Evolutionary conservation across 2,113 vertebrate genomes (phyloP).

Genomic region (Pteruthius melanotis): DNA sequence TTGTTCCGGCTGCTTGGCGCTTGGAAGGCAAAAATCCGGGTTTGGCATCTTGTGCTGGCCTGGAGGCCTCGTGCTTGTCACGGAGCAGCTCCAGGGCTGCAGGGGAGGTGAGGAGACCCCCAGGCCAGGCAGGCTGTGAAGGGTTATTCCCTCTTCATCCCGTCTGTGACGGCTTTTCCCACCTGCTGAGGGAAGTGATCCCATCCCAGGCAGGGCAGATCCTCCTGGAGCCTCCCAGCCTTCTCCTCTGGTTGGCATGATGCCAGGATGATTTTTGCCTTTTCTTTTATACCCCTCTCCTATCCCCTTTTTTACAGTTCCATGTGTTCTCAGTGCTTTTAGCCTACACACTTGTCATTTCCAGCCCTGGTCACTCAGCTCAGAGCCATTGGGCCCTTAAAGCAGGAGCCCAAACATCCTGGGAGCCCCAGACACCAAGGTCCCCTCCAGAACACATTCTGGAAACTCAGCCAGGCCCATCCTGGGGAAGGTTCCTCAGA

Average conservation of each 20-base stretch:
- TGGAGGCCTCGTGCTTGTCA: not conserved
- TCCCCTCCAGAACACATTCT: no score
- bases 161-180: rapidly evolving
- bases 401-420: no score
- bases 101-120: not conserved
- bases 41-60: not conserved
- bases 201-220: not conserved
- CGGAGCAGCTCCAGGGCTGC: not conserved
- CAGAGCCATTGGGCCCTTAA: no score
- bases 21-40: not conserved
- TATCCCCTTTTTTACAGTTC: no score
- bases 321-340: no score
- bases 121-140: rapidly evolving
- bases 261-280: no score
- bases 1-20: not conserved
- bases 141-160: not conserved
- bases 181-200: not conserved
- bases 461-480: no score
- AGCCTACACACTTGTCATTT: no score
- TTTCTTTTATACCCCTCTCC: no score
- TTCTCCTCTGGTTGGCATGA: not conserved
- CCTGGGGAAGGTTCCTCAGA: no score
- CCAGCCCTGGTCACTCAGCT: no score
- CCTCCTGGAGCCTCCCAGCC: not conserved
- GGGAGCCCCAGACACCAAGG: no score